Conservation (phyloP, 1,140 invertebrate species). For the Matsumurasca onukii region DNA sequence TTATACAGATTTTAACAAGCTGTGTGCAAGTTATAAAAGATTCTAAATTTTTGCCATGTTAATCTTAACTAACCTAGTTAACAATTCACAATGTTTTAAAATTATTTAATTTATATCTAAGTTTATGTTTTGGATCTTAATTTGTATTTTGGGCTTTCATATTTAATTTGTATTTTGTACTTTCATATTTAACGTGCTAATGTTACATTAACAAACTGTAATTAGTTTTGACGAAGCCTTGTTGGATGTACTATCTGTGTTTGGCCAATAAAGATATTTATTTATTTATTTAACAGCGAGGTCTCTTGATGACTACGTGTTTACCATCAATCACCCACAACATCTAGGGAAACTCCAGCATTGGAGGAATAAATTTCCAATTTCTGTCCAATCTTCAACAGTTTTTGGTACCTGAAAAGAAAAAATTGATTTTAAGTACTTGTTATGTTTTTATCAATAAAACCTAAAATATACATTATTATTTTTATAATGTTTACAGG, state of each 20-base stretch:
- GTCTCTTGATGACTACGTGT: background rate
- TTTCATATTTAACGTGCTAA: no score
- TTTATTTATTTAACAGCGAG: no score
- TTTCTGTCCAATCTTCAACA: conserved; percentile 8
- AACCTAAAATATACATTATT: background rate
- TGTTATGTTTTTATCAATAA: background rate
- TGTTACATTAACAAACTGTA: no score
- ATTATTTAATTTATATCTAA: no score
- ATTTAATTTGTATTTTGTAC: background rate
- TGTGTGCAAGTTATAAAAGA: no score
- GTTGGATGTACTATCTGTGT: no score
- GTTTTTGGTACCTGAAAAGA: background rate
- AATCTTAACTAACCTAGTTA: no score
- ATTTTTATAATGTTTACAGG: background rate
- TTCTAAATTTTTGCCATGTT: no score
- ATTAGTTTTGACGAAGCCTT: no score
- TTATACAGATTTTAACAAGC: no score
- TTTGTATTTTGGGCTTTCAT: background rate
- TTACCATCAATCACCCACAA: conserved; percentile 1
- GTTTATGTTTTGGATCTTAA: background rate
- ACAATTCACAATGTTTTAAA: no score
- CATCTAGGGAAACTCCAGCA: conserved; percentile 4
- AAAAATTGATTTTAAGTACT: background rate
- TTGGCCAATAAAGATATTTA: no score
- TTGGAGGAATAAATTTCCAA: background rate